Base-by-base conservation (phyloP, 1,140 invertebrate species). In the Tyrophagus putrescentiae region DNA sequence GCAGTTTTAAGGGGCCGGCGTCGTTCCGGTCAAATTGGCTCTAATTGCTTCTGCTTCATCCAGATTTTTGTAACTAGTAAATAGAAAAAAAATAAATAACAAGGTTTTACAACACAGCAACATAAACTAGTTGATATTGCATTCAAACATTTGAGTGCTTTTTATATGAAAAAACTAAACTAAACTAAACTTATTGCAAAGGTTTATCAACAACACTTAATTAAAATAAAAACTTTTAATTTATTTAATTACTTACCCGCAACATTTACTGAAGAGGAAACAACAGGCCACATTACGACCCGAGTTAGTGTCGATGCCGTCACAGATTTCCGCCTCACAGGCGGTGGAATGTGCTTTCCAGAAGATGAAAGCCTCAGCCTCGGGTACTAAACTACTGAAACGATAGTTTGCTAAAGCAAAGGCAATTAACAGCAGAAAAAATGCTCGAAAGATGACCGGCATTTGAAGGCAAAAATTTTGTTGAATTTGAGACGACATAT, bases 261-360 rank as follows among this genome's bases (percentile, higher is more conserved):
- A 59, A 44, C 57, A 59, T 45, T 44, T 59, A 4, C 27, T 31
- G 18, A 18, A 42, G 18, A 59, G 13, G 18, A 59, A 59, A 29
- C 57, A 59, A 28, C 57, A 59, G 18, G 29, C 29, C n/a, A 42
- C 39, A 45, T 59, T 59, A 31, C 57, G 57, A 44, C 57, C 57
- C 7, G 57, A 59, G 34, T 59, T 25, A 31, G 57, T 59, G 27
- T 59, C 36, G 18, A 59, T 6, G 23, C 41, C 57, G 50, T 59
- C 57, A 48, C 57, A 59, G 11, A 54, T 54, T 29, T 48, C 45
- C 13, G 9, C 21, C 9, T 59, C 27, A 50, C 57, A 59, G n/a
- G 39, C 57, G 5, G 57, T 45, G 18, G 57, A 23, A 25, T 59
- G 18, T 1, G 39, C 57, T 18, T 42, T 59, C 57, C 57, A 59